Evolutionary conservation across 2,113 vertebrate genomes (phyloP), one percentile per base, ranked within the genome.

Genomic region (Pleuronectes platessa): DNA sequence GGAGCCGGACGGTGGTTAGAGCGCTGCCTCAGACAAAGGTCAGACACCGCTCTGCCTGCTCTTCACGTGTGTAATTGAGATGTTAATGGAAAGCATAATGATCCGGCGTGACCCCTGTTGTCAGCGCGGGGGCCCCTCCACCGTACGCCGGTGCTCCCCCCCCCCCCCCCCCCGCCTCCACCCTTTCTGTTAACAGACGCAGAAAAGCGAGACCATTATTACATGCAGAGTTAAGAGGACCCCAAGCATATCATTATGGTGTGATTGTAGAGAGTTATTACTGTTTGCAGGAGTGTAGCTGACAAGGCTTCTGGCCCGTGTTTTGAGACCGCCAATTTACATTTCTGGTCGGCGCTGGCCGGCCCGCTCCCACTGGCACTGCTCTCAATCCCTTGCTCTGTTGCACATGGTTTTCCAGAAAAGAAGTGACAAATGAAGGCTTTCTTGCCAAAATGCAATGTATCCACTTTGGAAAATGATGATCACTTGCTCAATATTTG

Each of bases 51-150:
- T 90, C 86, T 69, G 79, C 35, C 74, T 51, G 60, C 77, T 86
- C 64, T 79, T 87, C 88, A 88, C 86, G 83, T 82, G 90, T 87
- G 90, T 94, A 93, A 93, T 90, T 87, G 84, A 79, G 84, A 83
- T 67, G 83, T 89, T 91, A 92, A 91, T 86, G 84, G 66, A 42
- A 31, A 82, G 90, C 81, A 91, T 92, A 92, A 92, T 85, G 89
- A 86, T 81, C 78, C 54, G 18, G 79, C 2, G 18, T 0, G 42
- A 72, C 71, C 78, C 79, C 54, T 49, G 63, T 74, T 76, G 31
- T 61, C 74, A 74, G 61, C 24, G 21, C 63, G 37, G n/a, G n/a
- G 21, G 17, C 63, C 18, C 18, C 20, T n/a, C 73, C 70, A 59
- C 64, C 72, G 47, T 77, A 81, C 76, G 71, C 66, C 61, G 17